A percentile compares a stretch with the other conserved stretches of the same genome.
These are phyloP conservation scores for Argyresthia albistria DNA, from an alignment of 2,888 invertebrate genomes.

Conservation along the genomic window DNA sequence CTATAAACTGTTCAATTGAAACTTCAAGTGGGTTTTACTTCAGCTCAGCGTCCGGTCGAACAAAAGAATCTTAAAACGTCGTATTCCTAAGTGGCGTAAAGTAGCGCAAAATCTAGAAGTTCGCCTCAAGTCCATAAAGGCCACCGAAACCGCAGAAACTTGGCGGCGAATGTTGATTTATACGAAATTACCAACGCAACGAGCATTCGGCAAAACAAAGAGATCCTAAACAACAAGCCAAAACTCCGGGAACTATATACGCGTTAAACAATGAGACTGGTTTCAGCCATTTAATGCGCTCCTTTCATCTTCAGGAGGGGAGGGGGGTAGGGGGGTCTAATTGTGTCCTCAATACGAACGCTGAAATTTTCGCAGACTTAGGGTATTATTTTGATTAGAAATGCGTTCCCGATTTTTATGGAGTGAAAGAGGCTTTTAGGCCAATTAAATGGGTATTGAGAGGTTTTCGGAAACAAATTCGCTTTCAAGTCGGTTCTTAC, in stretches of 20 bases:
- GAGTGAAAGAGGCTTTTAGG: neutral
- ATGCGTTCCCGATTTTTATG: neutral
- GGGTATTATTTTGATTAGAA: neutral
- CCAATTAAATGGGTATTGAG: neutral
- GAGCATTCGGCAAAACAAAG: conserved; percentile 15
- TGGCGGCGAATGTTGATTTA: conserved; percentile 24
- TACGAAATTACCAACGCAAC: conserved; percentile 10
- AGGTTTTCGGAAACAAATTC: too few species aligned
- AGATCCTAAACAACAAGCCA: conserved; percentile 12
- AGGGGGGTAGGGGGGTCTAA: neutral
- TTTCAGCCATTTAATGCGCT: conserved; percentile 1
- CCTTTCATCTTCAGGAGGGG: neutral
- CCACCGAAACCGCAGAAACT: conserved; percentile 16
- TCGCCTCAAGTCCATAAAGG: conserved; percentile 6
- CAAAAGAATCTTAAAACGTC: too few species aligned
- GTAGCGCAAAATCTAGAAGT: conserved; percentile 16
- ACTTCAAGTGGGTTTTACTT: too few species aligned
- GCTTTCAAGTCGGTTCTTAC: too few species aligned
- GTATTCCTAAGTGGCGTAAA: neutral
- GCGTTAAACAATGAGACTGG: conserved; percentile 1
- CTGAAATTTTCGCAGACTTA: neutral
- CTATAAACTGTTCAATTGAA: too few species aligned
- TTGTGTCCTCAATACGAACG: neutral
- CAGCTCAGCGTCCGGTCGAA: too few species aligned
- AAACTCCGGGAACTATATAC: conserved; percentile 9